These are phyloP conservation scores for Toxotes lorentzi DNA, from an alignment of 2,797 vertebrate species.

Conservation along the genomic window DNA sequence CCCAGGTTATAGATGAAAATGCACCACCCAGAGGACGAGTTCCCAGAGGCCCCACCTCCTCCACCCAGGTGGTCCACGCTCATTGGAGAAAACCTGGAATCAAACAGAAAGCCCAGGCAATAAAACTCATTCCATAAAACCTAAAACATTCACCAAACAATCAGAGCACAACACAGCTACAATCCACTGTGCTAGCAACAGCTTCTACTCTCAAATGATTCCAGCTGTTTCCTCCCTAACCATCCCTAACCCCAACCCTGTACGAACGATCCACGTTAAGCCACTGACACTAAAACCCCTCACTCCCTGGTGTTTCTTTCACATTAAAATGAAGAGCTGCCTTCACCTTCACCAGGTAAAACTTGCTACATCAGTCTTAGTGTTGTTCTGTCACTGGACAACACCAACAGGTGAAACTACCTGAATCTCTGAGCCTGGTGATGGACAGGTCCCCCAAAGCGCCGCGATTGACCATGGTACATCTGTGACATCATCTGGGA, in stretches of 20 bases:
- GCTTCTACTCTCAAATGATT: no score
- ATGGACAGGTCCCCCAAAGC: slow-evolving; percentile 95
- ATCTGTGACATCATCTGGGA: slow-evolving; percentile 95
- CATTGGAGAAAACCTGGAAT: slow-evolving; percentile 78
- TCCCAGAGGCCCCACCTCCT: slow-evolving; percentile 90
- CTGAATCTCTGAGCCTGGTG: slow-evolving; percentile 98
- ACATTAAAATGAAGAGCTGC: no score
- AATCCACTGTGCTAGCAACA: no score
- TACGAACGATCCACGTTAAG: no score
- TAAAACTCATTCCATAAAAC: no score
- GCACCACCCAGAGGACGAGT: slow-evolving; percentile 94
- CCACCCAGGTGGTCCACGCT: slow-evolving; percentile 90
- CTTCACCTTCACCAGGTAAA: no score
- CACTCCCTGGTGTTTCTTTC: no score
- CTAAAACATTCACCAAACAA: no score
- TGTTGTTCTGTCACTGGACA: neutral
- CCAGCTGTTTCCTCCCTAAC: no score
- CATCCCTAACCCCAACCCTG: no score
- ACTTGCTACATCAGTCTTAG: neutral
- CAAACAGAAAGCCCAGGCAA: neutral
- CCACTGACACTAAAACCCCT: no score
- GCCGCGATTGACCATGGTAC: slow-evolving; percentile 93
- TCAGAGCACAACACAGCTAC: no score
- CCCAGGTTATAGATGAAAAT: slow-evolving; percentile 99
- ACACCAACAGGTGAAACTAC: slow-evolving; percentile 76